Base-by-base conservation (phyloP, 53 echinoderm and acorn worm genomes). In the Apostichopus leukothele region DNA sequence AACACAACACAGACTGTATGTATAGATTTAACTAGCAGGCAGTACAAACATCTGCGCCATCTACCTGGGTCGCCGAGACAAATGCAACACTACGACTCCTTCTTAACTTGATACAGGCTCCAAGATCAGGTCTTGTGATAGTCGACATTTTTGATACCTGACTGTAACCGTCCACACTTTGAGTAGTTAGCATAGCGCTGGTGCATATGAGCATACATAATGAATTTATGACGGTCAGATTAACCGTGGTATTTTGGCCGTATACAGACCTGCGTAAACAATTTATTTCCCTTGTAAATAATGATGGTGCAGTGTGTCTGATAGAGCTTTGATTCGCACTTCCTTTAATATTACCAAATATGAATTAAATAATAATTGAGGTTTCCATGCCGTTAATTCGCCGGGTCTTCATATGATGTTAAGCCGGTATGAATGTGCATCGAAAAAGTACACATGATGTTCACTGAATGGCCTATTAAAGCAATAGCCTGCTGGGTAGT, bases 321-420 rank as follows among this genome's bases (percentile, higher is more conserved):
- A 39, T 39, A 39, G 39, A 39, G 39, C 39, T 39, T 39, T 39
- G 39, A 39, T 39, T 39, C 39, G 3, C 39, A 39, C 39, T 39
- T 39, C 39, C 39, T 39, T 6, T 51, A 9, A 79, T 79, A 79
- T 79, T 79, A 79, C 79, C 79, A 79, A 79, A 79, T 79, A 51
- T 79, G 79, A 79, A 79, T 79, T 79, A 79, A 79, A 79, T 79
- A 9, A 79, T 79, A 79, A 79, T 79, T 79, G 79, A 52, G 51
- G 53, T 79, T 79, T 79, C 79, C 79, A 50, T 9, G 4, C 11
- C 51, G 51, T 52, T 51, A 50, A 79, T 13, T 79, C 51, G 53
- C 79, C 79, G 79, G 79, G 7, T 52, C 53, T 53, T 79, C 53
- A 79, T 79, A 10, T 19, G 19, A 79, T 79, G 39, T 79, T 19